These are phyloP conservation scores for Pelodiscus sinensis DNA, from an alignment of 2,113 vertebrate genomes.

Conservation along the genomic window DNA sequence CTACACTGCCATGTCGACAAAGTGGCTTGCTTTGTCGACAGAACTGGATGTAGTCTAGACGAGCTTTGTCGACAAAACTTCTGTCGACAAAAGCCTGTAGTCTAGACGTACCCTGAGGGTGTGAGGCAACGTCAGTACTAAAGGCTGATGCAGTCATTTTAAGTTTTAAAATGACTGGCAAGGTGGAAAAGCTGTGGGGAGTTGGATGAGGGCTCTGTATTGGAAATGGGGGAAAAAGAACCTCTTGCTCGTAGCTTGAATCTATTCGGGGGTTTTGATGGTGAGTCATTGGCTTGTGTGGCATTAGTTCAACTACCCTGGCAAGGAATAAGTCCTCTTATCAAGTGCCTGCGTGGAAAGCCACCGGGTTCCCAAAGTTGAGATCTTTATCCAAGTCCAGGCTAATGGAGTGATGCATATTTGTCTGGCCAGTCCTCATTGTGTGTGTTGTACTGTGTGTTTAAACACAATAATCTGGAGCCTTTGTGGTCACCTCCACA, in stretches of 20 bases:
- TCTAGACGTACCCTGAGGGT: too few species aligned
- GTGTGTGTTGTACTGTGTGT: not conserved
- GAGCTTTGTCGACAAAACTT: too few species aligned
- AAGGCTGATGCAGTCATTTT: not conserved
- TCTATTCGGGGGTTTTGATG: not conserved
- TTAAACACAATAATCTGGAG: not conserved
- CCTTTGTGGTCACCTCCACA: constrained; percentile 1
- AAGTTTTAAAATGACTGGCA: not conserved
- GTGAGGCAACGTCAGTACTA: not conserved
- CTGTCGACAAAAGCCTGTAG: too few species aligned
- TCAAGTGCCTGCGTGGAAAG: not conserved
- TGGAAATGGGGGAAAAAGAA: not conserved
- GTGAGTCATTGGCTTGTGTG: not conserved
- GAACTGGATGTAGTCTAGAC: too few species aligned
- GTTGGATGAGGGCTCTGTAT: not conserved
- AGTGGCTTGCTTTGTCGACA: too few species aligned
- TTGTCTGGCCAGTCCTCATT: not conserved
- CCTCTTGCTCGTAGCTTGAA: not conserved
- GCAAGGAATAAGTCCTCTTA: not conserved
- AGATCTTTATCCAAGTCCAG: not conserved
- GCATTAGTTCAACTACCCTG: not conserved
- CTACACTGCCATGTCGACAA: too few species aligned
- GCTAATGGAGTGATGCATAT: not conserved
- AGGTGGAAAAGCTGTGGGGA: not conserved
- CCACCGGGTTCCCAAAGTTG: not conserved